Percentiles rank a stretch among this genome's conserved stretches.
Conservation (phyloP, 2,113 vertebrate species). For the human (Homo sapiens) region GRCh38 chr20:2349001-2349500, state of each 20-base stretch:
- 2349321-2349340: too few relatives aligned
- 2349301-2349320: neutral
- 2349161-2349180: too few relatives aligned
- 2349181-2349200: neutral
- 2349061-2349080: neutral
- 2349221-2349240: neutral
- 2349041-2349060: neutral
- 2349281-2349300: neutral
- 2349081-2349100: neutral
- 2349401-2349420: neutral
- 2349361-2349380: neutral
- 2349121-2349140: neutral
- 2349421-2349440: neutral
- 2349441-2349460: neutral
- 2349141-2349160: neutral
- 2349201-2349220: neutral
- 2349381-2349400: neutral
- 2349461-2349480: neutral
- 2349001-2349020: neutral
- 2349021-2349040: neutral
- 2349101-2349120: neutral
- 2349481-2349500: neutral
- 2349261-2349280: neutral
- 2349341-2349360: neutral
- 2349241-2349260: neutral